These are phyloP conservation scores for pig (Sus scrofa) DNA, from an alignment of 2,113 vertebrate species.

Conservation along the genomic window DNA sequence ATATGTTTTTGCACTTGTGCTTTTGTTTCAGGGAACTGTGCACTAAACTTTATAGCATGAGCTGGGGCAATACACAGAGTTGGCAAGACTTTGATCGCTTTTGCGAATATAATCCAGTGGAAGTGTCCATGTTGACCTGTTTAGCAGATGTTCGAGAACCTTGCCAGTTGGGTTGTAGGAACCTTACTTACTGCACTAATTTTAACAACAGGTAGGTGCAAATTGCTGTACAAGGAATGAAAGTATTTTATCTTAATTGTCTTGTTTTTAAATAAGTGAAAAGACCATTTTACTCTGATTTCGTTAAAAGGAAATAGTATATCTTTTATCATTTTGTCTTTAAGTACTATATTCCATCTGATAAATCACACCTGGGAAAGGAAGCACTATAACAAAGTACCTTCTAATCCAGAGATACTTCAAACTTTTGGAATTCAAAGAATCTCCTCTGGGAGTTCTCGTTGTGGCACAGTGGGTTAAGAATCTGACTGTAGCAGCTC, in stretches of 20 bases:
- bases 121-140: slow-evolving; percentile 97
- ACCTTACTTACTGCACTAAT: slow-evolving; percentile 98
- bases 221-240: slow-evolving; percentile 62
- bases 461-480: no score
- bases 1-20: slow-evolving; percentile 50
- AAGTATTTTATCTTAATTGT: slow-evolving; percentile 77
- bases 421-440: neutral
- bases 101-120: slow-evolving; percentile 97
- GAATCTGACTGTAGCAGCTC: no score
- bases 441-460: neutral
- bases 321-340: slow-evolving; percentile 46
- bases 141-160: slow-evolving; percentile 98
- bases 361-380: neutral
- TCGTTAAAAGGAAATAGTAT: slow-evolving; percentile 59
- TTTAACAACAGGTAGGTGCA: slow-evolving; percentile 98
- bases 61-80: slow-evolving; percentile 97
- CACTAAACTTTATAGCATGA: slow-evolving; percentile 96
- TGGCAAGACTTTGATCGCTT: slow-evolving; percentile 98
- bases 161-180: slow-evolving; percentile 98
- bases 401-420: slow-evolving; percentile 3
- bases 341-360: neutral
- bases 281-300: slow-evolving; percentile 58
- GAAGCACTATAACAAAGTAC: neutral
- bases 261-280: slow-evolving; percentile 73
- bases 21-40: slow-evolving; percentile 93